These are phyloP conservation scores for Polymixis lichenea DNA, from an alignment of 2,888 invertebrate species.

Conservation along the genomic window DNA sequence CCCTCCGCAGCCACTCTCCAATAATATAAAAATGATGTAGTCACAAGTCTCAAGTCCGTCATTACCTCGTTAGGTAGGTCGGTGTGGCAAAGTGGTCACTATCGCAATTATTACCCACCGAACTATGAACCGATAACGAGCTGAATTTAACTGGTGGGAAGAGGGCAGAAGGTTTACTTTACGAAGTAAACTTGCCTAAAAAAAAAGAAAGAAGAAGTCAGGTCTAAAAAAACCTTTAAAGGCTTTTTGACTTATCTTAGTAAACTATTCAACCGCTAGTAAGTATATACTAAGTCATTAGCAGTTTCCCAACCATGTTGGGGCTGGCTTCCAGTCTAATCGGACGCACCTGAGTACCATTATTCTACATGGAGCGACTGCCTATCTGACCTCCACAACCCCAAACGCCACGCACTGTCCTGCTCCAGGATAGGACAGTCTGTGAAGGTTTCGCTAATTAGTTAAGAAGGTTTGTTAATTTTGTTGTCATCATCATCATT, in stretches of 20 bases:
- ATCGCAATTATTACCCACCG: slow-evolving; percentile 61
- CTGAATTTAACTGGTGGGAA: neutral
- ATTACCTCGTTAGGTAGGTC: slow-evolving; percentile 45
- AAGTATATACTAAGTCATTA: too few relatives aligned
- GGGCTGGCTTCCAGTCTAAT: too few relatives aligned
- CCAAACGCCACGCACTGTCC: neutral
- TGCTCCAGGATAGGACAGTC: neutral
- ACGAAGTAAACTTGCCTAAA: neutral
- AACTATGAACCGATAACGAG: slow-evolving; percentile 66
- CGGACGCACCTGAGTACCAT: too few relatives aligned
- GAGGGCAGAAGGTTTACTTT: slow-evolving; percentile 29
- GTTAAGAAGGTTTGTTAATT: neutral
- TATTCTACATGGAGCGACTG: too few relatives aligned
- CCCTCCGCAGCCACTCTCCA: neutral
- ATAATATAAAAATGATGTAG: slow-evolving; percentile 42
- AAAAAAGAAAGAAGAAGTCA: too few relatives aligned
- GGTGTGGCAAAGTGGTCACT: slow-evolving; percentile 49
- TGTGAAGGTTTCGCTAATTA: neutral
- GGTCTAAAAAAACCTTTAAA: too few relatives aligned
- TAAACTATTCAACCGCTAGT: too few relatives aligned
- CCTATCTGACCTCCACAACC: neutral
- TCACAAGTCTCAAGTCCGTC: slow-evolving; percentile 31
- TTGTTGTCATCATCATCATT: neutral
- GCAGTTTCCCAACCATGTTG: too few relatives aligned
- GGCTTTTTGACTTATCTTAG: too few relatives aligned